Base-by-base conservation (phyloP, 2,113 vertebrate species). In the Labrus mixtus region DNA sequence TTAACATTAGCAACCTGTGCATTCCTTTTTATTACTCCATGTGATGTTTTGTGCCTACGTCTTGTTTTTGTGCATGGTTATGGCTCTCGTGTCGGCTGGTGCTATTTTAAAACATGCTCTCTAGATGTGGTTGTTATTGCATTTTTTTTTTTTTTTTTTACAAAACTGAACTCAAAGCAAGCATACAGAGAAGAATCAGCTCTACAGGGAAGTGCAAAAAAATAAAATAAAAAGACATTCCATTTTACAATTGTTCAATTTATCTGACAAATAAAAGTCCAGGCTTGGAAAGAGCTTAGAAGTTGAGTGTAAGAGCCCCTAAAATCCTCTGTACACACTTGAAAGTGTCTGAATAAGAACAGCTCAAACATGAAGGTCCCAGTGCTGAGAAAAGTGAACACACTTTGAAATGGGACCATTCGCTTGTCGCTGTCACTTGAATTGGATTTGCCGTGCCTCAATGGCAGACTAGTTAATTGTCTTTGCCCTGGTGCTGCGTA, bases 311-410 rank as follows among this genome's bases (percentile, higher is more conserved):
- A 55, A 51, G 45, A 13, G 33, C 43, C 33, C n/a, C 16, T 46
- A 7, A 73, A 77, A 76, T 73, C 68, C 33, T 73, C 45, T 41
- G 11, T 12, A 17, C 68, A 46, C 72, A 51, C 11, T 3, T 25
- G 36, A 39, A 76, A 67, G 61, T 56, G 60, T 68, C 51, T 20
- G 62, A 60, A 39, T 25, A 16, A 39, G 20, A 63, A 16, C 25
- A 20, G n/a, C 57, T 62, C 66, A 36, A 48, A 68, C 48, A 23
- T 4, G 33, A 37, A 36, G 22, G 15, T 25, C 10, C 20, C 58
- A n/a, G 69, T n/a, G 70, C 17, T 55, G 37, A 55, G 37, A 15
- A 43, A 72, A 22, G 23, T 19, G n/a, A 4, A 13, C 37, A 45
- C 25, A 16, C 10, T 45, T 65, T 46, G 29, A 69, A 29, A n/a